Percentiles rank a stretch among this genome's conserved stretches.
Conservation (phyloP, 2,888 invertebrate genomes). For the Leptopilina syphax region DNA sequence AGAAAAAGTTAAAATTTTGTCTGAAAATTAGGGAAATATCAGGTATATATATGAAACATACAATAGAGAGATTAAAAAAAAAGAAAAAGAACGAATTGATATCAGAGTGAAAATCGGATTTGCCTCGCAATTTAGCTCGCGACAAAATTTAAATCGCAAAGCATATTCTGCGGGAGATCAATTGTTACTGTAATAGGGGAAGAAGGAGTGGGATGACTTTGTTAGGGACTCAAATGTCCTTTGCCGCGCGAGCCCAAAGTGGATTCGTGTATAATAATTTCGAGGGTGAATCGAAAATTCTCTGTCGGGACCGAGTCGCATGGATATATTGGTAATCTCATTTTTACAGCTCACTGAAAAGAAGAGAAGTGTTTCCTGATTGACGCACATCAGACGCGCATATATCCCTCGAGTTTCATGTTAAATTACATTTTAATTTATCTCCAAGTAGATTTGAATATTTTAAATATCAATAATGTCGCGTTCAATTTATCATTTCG, state of each 20-base stretch:
- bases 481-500: no score
- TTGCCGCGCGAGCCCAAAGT: conserved; percentile 69
- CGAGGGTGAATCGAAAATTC: conserved; percentile 75
- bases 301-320: conserved; percentile 46
- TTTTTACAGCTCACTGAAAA: conserved; percentile 63
- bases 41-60: no score
- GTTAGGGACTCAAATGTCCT: conserved; percentile 66
- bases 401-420: conserved; percentile 28
- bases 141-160: conserved; percentile 77
- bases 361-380: conserved; percentile 40
- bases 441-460: conserved; percentile 25
- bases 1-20: no score
- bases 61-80: neutral
- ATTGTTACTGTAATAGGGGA: conserved; percentile 49
- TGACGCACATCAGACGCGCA: conserved; percentile 35
- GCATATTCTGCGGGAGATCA: conserved; percentile 63
- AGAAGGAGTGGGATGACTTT: conserved; percentile 47
- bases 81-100: conserved; percentile 32
- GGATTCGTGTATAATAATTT: conserved; percentile 71
- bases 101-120: conserved; percentile 69
- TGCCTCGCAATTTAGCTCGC: conserved; percentile 72
- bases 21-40: no score
- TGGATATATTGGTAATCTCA: conserved; percentile 67
- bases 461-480: neutral
- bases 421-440: conserved; percentile 36